Evolutionary conservation across 2,113 vertebrate genomes (phyloP).

Genomic region (Microcebus murinus): DNA sequence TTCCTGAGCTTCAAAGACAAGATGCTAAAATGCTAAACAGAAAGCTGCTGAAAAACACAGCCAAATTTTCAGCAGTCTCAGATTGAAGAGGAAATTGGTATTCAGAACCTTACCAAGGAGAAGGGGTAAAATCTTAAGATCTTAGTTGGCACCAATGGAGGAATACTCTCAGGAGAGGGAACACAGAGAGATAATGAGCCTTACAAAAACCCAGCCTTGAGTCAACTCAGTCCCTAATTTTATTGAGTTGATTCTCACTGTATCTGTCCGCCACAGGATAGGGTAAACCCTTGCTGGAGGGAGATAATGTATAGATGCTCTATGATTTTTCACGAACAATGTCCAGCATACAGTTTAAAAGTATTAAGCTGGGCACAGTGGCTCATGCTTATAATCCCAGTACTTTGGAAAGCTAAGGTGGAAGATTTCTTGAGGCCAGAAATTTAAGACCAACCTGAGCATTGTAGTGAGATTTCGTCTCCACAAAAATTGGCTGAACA

Average conservation of each 20-base stretch:
- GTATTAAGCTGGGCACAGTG: neutral
- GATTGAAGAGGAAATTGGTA: neutral
- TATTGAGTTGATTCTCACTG: neutral
- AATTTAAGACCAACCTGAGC: neutral
- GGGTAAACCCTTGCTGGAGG: neutral
- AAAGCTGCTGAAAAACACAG: neutral
- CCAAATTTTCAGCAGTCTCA: neutral
- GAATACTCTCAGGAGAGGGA: neutral
- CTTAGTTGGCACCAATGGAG: neutral
- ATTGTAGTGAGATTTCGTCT: neutral
- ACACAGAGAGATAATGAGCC: neutral
- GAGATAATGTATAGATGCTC: neutral
- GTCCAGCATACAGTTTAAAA: neutral
- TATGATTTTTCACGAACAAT: neutral
- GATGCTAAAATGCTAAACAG: neutral
- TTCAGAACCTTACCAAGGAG: neutral
- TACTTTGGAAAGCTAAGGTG: neutral
- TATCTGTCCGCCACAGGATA: neutral
- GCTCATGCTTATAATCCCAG: neutral
- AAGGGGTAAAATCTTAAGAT: neutral
- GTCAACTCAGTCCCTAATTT: neutral
- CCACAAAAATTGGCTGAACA: neutral
- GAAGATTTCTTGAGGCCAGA: neutral
- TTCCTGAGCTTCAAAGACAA: conserved; percentile 41
- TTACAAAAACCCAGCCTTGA: neutral